Evolutionary conservation across 1,140 invertebrate species (phyloP).

Genomic region (Hyposmocoma kahamanoa): DNA sequence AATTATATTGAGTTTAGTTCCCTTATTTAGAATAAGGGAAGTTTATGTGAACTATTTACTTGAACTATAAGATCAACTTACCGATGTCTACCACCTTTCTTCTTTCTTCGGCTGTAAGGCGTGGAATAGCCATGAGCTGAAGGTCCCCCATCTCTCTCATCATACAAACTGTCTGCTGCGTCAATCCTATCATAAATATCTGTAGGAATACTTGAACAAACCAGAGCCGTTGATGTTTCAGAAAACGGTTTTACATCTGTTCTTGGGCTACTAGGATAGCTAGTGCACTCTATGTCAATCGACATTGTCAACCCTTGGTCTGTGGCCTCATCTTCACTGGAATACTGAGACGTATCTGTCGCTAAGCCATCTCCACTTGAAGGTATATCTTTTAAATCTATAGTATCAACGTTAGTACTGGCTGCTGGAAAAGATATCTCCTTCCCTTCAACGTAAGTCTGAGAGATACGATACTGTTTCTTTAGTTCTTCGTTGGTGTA

Average conservation of each 20-base stretch:
- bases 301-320: slow-evolving; percentile 50
- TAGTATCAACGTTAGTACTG: slow-evolving; percentile 26
- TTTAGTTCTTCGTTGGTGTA: slow-evolving; percentile 63
- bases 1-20: too few species aligned
- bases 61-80: slow-evolving; percentile 22
- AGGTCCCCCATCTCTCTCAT: slow-evolving; percentile 19
- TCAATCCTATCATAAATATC: slow-evolving; percentile 56
- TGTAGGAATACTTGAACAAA: slow-evolving; percentile 5
- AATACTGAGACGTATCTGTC: slow-evolving; percentile 32
- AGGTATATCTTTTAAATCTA: slow-evolving; percentile 9
- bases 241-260: neutral
- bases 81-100: slow-evolving; percentile 32
- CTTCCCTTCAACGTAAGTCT: slow-evolving; percentile 61
- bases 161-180: slow-evolving; percentile 28
- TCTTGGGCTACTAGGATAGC: slow-evolving; percentile 6
- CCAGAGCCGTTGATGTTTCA: neutral
- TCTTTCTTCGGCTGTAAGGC: slow-evolving; percentile 42
- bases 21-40: too few species aligned
- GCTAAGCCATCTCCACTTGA: slow-evolving; percentile 9
- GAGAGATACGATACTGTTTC: slow-evolving; percentile 60
- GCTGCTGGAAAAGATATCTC: slow-evolving; percentile 49
- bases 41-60: too few species aligned
- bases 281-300: slow-evolving; percentile 53
- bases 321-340: slow-evolving; percentile 47
- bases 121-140: slow-evolving; percentile 33